phyloP scores from a whole-genome alignment of 2,888 invertebrate genomes.

The Euzetes globulus region DNA sequence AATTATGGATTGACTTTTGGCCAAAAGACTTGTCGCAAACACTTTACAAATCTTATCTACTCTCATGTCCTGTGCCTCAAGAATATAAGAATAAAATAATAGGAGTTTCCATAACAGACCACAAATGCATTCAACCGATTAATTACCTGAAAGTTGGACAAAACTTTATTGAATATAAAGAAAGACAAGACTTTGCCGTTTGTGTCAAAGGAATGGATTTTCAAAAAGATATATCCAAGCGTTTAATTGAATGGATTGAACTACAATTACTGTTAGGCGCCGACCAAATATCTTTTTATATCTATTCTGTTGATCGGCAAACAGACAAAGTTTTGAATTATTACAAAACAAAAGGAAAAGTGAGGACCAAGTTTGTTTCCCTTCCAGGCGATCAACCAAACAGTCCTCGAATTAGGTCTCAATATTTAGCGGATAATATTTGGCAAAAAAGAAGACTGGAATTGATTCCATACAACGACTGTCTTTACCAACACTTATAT shows the following conservation, averaged over 20 bases:
- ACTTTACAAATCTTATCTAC: slow-evolving; percentile 55
- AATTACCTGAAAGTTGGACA: slow-evolving; percentile 49
- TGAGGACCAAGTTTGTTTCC: slow-evolving; percentile 69
- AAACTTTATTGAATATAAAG: not conserved
- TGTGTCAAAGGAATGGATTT: slow-evolving; percentile 67
- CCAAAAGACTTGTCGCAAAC: slow-evolving; percentile 28
- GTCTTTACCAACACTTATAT: slow-evolving; percentile 84
- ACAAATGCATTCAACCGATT: slow-evolving; percentile 52
- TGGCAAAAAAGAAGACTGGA: slow-evolving; percentile 92
- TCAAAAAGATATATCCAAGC: slow-evolving; percentile 66
- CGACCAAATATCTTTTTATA: slow-evolving; percentile 80
- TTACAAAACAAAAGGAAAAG: slow-evolving; percentile 58
- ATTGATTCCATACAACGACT: slow-evolving; percentile 91
- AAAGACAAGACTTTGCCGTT: slow-evolving; percentile 54
- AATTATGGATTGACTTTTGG: slow-evolving; percentile 40
- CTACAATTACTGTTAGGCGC: slow-evolving; percentile 74
- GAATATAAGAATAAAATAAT: slow-evolving; percentile 47
- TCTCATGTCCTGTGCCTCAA: slow-evolving; percentile 58
- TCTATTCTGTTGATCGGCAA: slow-evolving; percentile 71
- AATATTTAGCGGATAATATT: slow-evolving; percentile 77
- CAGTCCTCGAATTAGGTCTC: slow-evolving; percentile 54
- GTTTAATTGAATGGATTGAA: slow-evolving; percentile 89
- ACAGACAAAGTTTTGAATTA: slow-evolving; percentile 61
- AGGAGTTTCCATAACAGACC: slow-evolving; percentile 52
- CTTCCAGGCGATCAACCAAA: slow-evolving; percentile 85